A percentile compares a stretch with the other conserved stretches of the same genome.
Conservation (phyloP, 1,140 invertebrate species). For the Eufriesea mexicana region DNA sequence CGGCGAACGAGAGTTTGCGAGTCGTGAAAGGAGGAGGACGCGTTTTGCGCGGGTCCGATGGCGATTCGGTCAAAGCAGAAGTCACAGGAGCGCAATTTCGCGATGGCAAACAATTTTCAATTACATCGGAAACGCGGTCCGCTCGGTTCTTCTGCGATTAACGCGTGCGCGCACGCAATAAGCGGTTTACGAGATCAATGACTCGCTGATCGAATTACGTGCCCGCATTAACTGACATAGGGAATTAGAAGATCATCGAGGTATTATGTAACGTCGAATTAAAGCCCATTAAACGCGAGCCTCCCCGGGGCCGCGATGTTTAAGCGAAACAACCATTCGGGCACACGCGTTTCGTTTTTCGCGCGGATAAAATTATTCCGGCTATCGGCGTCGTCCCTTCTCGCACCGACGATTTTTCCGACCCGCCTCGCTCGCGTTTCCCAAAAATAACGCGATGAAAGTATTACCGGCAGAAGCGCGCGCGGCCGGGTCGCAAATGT, state of each 20-base stretch:
- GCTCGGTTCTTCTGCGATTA: constrained; percentile 33
- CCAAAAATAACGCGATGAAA: neutral
- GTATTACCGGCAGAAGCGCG: neutral
- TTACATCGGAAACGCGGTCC: neutral
- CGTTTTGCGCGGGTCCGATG: neutral
- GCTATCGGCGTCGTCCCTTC: neutral
- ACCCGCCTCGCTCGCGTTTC: neutral
- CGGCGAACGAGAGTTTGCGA: neutral
- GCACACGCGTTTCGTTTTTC: neutral
- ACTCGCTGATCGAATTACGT: constrained; percentile 43
- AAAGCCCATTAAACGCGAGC: constrained; percentile 12
- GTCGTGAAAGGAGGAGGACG: neutral
- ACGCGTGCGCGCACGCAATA: constrained; percentile 41
- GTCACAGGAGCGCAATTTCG: constrained; percentile 1
- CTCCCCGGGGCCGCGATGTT: neutral
- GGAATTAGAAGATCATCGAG: constrained; percentile 47
- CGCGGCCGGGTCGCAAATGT: neutral
- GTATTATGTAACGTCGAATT: constrained; percentile 34
- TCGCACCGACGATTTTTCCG: neutral
- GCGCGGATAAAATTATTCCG: neutral
- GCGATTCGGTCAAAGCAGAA: neutral
- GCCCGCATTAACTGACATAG: constrained; percentile 40
- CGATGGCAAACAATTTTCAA: constrained; percentile 32
- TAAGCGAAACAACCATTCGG: neutral
- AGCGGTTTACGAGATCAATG: constrained; percentile 53